Evolutionary conservation across 2,797 vertebrate species (phyloP), one percentile per base, ranked within the genome.

Genomic region (Eospalax fontanierii): DNA sequence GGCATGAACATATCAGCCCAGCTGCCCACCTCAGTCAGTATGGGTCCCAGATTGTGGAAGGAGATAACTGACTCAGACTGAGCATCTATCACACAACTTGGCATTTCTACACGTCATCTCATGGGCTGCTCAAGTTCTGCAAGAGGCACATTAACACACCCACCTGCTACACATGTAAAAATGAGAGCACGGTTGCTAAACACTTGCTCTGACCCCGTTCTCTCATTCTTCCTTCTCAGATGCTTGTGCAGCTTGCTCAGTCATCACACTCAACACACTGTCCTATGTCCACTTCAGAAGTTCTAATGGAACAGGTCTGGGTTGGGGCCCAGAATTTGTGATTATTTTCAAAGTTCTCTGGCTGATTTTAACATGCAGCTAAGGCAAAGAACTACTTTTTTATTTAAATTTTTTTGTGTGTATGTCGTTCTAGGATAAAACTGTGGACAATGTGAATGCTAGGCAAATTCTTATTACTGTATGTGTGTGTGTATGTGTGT

Each of bases 341-440:
- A 78, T 93, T 82, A 75, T 82, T 92, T 92, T 92, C 85, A 93
- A 91, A 96, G 75, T 61, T 81, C 33, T 71, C 28, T 30, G 30
- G 12, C 6, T 93, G 33, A 83, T 92, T 96, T 91, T 93, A 89
- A 83, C 90, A 73, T 80, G 40, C 2, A 80, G 61, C 35, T 46
- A 94, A 9, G 26, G 35, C 33, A 40, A 74, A 75, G 73, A 92
- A 65, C 63, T 83, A 4, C 35, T 87, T 28, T 61, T 88, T 81
- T 89, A 33, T 43, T 38, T 15, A 15, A 54, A 24, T 12, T 83
- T 76, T 43, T 68, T 10, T 57, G 0, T 46, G n/a, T 74, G 28
- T 63, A 14, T 74, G 21, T 63, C 8, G 12, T 71, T 4, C 8
- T 87, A 15, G 8, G 54, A 75, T 63, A 40, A n/a, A 54, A 75